A percentile compares a stretch with the other conserved stretches of the same genome.
phyloP scores from a whole-genome alignment of 2,888 invertebrate species.

The Luperina nickerlii region DNA sequence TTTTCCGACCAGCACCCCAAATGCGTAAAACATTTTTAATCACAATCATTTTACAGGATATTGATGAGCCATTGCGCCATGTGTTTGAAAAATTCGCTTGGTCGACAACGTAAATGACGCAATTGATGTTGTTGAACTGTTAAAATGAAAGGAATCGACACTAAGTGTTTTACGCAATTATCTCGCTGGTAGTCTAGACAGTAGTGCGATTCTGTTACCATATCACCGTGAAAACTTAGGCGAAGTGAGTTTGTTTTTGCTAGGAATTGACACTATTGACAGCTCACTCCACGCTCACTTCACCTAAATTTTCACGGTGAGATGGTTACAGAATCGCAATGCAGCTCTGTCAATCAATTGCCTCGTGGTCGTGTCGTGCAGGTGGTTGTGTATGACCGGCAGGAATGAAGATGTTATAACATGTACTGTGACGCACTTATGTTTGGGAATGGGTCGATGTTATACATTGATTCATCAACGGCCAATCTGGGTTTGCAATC shows the following conservation, averaged over 20 bases:
- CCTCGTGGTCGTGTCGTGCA: neutral
- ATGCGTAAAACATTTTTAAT: neutral
- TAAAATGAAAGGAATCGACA: neutral
- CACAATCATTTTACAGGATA: neutral
- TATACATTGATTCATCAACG: neutral
- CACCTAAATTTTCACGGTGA: no score
- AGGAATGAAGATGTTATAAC: no score
- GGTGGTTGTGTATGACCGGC: neutral
- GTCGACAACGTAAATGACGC: neutral
- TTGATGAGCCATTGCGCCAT: neutral
- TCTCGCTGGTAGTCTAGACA: no score
- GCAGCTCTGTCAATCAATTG: no score
- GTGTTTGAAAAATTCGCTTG: neutral
- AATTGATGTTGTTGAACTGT: neutral
- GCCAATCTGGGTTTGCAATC: neutral
- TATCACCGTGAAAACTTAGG: no score
- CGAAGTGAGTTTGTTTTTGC: no score
- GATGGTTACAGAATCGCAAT: no score
- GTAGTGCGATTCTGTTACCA: no score
- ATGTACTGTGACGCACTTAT: neutral
- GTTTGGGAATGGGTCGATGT: no score
- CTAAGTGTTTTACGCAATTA: no score
- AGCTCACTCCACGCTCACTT: no score
- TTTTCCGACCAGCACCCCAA: neutral
- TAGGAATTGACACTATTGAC: no score